Evolutionary conservation across 1,140 invertebrate genomes (phyloP).

Genomic region (Ceratitis capitata): DNA sequence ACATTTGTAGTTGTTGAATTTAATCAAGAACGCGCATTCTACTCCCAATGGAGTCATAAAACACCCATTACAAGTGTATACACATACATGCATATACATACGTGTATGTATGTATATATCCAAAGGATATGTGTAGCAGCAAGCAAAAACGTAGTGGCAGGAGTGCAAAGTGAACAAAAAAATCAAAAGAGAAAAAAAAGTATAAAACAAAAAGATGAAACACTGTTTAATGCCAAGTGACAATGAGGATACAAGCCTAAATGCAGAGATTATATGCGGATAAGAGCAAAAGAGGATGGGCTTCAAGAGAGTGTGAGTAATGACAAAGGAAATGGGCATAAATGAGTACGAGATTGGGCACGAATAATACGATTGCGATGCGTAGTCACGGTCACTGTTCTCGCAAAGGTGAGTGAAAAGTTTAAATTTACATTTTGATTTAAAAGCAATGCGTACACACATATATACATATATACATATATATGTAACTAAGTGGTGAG

Average conservation of each 20-base stretch:
- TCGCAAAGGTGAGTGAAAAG: background rate
- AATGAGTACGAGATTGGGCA: background rate
- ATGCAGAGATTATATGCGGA: background rate
- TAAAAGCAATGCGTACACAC: background rate
- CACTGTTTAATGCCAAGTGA: conserved; percentile 28
- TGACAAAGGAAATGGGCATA: conserved; percentile 1
- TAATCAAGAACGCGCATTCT: conserved; percentile 26
- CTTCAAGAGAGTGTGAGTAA: background rate
- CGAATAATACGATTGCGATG: background rate
- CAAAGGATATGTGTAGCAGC: background rate
- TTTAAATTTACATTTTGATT: conserved; percentile 37
- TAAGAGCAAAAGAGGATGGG: background rate
- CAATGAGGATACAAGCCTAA: background rate
- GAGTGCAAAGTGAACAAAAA: background rate
- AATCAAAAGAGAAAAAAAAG: no score
- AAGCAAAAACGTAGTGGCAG: background rate
- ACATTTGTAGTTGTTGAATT: conserved; percentile 24
- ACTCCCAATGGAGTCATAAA: conserved; percentile 21
- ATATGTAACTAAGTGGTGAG: background rate
- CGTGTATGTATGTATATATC: background rate
- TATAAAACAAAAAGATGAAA: conserved; percentile 30
- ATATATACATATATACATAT: background rate
- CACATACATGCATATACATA: background rate
- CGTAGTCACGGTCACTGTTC: background rate
- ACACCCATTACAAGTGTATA: conserved; percentile 2